phyloP scores from a whole-genome alignment of 2,113 vertebrate genomes.

The Sander lucioperca region DNA sequence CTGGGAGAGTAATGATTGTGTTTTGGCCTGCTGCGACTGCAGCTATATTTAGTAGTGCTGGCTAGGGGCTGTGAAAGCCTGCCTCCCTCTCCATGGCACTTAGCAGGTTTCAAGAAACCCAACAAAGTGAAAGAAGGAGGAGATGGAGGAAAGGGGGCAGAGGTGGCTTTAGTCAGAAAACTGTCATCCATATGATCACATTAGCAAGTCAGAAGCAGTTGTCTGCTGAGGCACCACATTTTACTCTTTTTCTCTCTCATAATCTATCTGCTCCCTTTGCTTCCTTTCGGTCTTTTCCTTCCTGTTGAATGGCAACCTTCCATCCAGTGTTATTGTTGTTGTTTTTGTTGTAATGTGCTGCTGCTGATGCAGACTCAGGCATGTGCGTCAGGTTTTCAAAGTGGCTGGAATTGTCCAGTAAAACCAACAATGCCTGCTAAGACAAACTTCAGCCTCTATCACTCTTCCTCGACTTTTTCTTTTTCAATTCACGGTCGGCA shows the following conservation, averaged over 20 bases:
- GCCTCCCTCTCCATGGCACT: constrained; percentile 62
- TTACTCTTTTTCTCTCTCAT: neutral
- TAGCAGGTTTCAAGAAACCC: constrained; percentile 72
- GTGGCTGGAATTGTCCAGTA: constrained; percentile 59
- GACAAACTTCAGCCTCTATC: constrained; percentile 58
- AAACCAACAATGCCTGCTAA: constrained; percentile 69
- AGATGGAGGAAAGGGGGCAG: constrained; percentile 13
- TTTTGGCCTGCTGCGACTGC: constrained; percentile 72
- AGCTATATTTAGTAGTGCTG: constrained; percentile 78
- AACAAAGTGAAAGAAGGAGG: constrained; percentile 31
- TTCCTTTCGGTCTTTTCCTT: neutral
- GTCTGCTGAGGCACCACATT: constrained; percentile 16
- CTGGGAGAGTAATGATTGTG: constrained; percentile 79
- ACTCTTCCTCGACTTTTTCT: constrained; percentile 33
- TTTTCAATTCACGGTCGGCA: constrained; percentile 47
- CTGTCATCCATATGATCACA: constrained; percentile 12
- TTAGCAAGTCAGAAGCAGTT: constrained; percentile 46
- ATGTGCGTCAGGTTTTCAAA: constrained; percentile 56
- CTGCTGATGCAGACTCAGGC: constrained; percentile 40
- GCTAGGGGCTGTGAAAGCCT: constrained; percentile 70
- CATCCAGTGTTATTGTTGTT: neutral
- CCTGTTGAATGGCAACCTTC: constrained; percentile 25
- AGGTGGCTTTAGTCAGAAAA: constrained; percentile 38
- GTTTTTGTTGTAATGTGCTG: constrained; percentile 28
- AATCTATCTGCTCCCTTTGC: neutral